A percentile compares a stretch with the other conserved stretches of the same genome.
Evolutionary conservation across 2,888 invertebrate species (phyloP).

Genomic region (Pimpla rufipes): DNA sequence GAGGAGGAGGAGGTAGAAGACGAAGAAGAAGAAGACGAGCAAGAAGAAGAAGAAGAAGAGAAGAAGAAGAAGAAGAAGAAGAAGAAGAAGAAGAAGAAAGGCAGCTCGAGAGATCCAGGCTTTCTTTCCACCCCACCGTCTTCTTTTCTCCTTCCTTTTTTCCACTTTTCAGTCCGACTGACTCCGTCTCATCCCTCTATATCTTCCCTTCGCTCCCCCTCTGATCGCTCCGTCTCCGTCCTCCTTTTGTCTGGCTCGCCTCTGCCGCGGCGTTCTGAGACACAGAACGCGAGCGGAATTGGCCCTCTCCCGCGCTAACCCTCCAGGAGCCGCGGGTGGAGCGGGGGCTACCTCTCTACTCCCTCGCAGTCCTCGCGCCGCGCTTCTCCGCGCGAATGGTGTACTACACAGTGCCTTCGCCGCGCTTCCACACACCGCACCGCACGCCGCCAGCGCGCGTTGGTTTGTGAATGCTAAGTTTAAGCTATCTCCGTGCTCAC

Average conservation of each 20-base stretch:
- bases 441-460: slow-evolving; percentile 73
- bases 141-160: slow-evolving; percentile 59
- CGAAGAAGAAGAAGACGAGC: slow-evolving; percentile 52
- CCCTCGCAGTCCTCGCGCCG: slow-evolving; percentile 34
- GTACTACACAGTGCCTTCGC: slow-evolving; percentile 43
- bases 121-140: slow-evolving; percentile 67
- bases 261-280: slow-evolving; percentile 74
- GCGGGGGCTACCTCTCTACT: not conserved
- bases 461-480: slow-evolving; percentile 83
- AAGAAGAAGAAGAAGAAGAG: slow-evolving; percentile 38
- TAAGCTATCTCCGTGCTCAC: slow-evolving; percentile 76
- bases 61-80: slow-evolving; percentile 44
- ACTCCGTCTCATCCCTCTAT: slow-evolving; percentile 56
- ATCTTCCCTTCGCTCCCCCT: slow-evolving; percentile 71
- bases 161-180: slow-evolving; percentile 46
- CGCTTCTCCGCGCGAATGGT: not conserved
- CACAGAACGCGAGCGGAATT: slow-evolving; percentile 75
- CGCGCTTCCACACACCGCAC: slow-evolving; percentile 56
- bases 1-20: slow-evolving; percentile 37
- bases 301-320: slow-evolving; percentile 69
- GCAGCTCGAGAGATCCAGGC: slow-evolving; percentile 58
- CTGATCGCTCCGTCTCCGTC: slow-evolving; percentile 42
- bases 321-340: slow-evolving; percentile 27
- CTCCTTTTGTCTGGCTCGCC: slow-evolving; percentile 76
- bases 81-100: slow-evolving; percentile 53